Conservation (phyloP, 2,888 invertebrate species). For the Empis livida region DNA sequence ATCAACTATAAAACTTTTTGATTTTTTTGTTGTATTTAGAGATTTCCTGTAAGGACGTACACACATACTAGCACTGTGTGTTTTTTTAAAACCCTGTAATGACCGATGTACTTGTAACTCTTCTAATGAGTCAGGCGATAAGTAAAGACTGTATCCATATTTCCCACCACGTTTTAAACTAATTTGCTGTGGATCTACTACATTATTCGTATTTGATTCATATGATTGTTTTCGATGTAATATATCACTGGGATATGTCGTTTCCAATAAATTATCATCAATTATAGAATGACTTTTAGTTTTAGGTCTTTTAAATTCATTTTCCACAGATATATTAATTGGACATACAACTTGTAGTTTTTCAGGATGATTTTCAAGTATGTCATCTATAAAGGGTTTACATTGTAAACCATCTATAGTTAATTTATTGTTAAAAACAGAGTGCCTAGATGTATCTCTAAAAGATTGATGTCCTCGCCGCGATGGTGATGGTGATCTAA, state of each 20-base stretch:
- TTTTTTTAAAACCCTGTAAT: conserved; percentile 26
- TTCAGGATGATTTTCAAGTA: conserved; percentile 24
- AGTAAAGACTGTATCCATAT: conserved; percentile 32
- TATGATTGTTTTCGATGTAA: conserved; percentile 12
- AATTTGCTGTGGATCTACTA: conserved; percentile 26
- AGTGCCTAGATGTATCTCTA: conserved; percentile 24
- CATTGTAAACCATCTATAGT: conserved; percentile 30
- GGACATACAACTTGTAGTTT: conserved; percentile 23
- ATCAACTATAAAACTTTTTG: conserved; percentile 36
- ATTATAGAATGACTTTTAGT: conserved; percentile 34
- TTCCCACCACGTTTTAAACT: conserved; percentile 34
- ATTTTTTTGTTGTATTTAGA: conserved; percentile 33
- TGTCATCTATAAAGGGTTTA: conserved; percentile 35
- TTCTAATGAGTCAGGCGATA: conserved; percentile 34
- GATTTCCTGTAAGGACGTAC: conserved; percentile 33
- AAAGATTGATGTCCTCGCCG: conserved; percentile 35
- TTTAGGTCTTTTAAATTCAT: conserved; percentile 23
- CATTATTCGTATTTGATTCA: conserved; percentile 23
- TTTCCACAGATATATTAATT: conserved; percentile 31
- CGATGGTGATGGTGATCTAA: conserved; percentile 32
- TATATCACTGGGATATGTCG: conserved; percentile 3
- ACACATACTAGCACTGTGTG: conserved; percentile 34
- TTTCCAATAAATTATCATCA: conserved; percentile 18
- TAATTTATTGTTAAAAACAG: conserved; percentile 6
- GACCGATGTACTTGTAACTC: conserved; percentile 32